phyloP scores from a whole-genome alignment of 2,113 vertebrate species.

The Lophura nycthemera region DNA sequence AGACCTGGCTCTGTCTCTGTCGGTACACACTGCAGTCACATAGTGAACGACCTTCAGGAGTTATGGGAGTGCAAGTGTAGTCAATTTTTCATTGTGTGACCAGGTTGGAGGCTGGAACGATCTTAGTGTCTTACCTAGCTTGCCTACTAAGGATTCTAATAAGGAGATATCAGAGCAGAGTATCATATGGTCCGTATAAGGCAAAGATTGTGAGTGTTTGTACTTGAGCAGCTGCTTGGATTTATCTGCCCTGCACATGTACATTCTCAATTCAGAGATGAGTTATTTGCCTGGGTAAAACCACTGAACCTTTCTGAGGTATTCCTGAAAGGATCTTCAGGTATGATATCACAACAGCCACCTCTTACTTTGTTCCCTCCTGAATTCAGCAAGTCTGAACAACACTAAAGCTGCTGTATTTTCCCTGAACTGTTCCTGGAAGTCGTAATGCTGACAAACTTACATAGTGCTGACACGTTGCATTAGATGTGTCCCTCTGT shows the following conservation, averaged over 20 bases:
- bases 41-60: background rate
- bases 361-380: background rate
- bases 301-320: background rate
- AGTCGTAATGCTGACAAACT: background rate
- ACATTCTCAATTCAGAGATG: background rate
- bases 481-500: background rate
- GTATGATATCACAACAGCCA: background rate
- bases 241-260: background rate
- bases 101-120: rapidly evolving
- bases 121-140: background rate
- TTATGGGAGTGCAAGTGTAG: background rate
- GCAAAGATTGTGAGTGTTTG: background rate
- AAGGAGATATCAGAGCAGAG: background rate
- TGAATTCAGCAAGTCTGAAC: background rate
- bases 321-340: background rate
- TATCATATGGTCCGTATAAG: rapidly evolving
- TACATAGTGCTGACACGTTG: background rate
- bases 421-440: background rate
- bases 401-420: background rate
- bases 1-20: background rate
- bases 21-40: background rate
- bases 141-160: background rate
- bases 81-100: background rate
- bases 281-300: background rate
- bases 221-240: background rate